Conservation (phyloP, 2,888 invertebrate species). For the Glaucopsyche alexis region DNA sequence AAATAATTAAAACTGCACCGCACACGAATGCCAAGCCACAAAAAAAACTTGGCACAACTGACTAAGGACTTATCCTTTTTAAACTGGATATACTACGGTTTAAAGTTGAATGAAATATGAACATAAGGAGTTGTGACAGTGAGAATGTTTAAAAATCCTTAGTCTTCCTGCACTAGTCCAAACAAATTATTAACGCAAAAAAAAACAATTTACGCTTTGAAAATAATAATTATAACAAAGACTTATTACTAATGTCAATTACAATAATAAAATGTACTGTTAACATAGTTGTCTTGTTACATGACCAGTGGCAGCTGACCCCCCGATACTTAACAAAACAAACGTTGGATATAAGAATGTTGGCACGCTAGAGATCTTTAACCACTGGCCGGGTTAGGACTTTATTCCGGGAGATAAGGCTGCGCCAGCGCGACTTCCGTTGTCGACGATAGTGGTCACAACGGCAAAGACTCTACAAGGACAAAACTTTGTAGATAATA, state of each 20-base stretch:
- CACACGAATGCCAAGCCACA: constrained; percentile 3
- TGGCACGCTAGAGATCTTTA: constrained; percentile 50
- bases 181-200: background rate
- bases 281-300: constrained; percentile 43
- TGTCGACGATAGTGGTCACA: constrained; percentile 46
- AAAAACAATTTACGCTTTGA: background rate
- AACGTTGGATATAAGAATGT: constrained; percentile 48
- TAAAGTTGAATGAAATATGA: background rate
- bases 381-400: constrained; percentile 51
- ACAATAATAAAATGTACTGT: constrained; percentile 43
- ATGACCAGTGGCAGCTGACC: constrained; percentile 49
- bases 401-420: constrained; percentile 61
- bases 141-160: background rate
- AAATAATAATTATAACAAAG: constrained; percentile 36
- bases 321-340: constrained; percentile 50
- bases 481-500: constrained; percentile 46
- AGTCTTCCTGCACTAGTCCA: background rate
- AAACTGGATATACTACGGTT: background rate
- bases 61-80: background rate
- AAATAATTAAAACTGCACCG: background rate
- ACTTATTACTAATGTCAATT: constrained; percentile 40
- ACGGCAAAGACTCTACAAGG: constrained; percentile 48
- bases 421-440: constrained; percentile 53
- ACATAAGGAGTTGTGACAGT: background rate
- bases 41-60: background rate